Evolutionary conservation across 2,888 invertebrate species (phyloP).

Genomic region (Xanthia togata): DNA sequence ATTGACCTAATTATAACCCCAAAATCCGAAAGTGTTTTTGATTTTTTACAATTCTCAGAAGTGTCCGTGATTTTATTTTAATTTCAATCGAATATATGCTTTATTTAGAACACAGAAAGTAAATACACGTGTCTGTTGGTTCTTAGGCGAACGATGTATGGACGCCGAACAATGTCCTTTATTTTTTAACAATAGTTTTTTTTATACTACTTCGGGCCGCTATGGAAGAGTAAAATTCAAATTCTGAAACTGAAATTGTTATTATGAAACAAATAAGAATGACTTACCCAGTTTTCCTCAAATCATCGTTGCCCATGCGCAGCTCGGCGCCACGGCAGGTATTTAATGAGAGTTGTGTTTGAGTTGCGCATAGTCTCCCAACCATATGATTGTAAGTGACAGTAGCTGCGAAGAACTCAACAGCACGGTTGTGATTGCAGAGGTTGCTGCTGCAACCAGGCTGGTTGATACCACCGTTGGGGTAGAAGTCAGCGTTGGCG

Average conservation of each 20-base stretch:
- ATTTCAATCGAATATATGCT: no score
- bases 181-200: background rate
- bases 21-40: no score
- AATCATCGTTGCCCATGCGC: conserved; percentile 75
- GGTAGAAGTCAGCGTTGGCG: conserved; percentile 90
- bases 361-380: conserved; percentile 70
- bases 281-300: conserved; percentile 68
- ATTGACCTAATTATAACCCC: no score
- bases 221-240: background rate
- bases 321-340: conserved; percentile 71
- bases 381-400: conserved; percentile 74
- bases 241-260: background rate
- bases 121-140: no score
- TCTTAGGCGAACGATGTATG: no score
- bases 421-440: conserved; percentile 78
- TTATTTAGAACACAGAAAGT: no score
- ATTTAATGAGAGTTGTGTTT: conserved; percentile 68
- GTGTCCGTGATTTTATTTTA: no score
- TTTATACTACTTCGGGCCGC: no score
- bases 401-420: conserved; percentile 75
- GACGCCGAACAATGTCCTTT: no score
- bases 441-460: conserved; percentile 74
- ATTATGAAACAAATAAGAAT: no score
- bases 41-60: no score
- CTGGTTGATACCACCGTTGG: conserved; percentile 87